Base-by-base conservation (phyloP, 2,888 invertebrate genomes). In the Agrochola circellaris region DNA sequence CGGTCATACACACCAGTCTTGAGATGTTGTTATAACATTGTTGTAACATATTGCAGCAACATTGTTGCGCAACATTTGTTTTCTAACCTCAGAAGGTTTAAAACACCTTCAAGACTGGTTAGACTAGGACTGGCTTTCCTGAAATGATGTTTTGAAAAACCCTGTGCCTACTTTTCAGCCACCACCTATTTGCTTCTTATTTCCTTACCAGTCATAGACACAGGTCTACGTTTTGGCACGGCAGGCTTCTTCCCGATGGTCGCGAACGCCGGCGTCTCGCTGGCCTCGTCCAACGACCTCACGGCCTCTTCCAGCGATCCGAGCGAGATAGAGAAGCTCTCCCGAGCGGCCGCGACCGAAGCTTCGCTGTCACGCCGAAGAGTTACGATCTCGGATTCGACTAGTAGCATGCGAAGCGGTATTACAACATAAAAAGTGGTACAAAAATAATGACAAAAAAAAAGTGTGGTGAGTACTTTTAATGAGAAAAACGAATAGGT, bases 121-220 rank as follows among this genome's bases (percentile, higher is more conserved):
- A 8, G 15, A 34, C 1, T 23, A 1, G 13, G 13, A 23, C 13
- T 54, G 23, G 23, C 23, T 65, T 0, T 45, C 11, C 30, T 17
- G 23, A 6, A 45, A 17, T 23, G 2, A 30, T 5, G 26, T 23
- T 38, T 15, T 20, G 8, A 34, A 23, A 62, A 42, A 20, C 0
- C 23, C 13, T 71, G 30, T 7, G 0, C 23, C 7, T 23, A 23
- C 0, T 2, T 15, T n/a, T 20, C 20, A 23, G 73, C 68, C 70
- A 48, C 54, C 78, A 65, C 72, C 72, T 23, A 54, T 30, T 42
- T 7, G 34, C 8, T 26, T 4, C 8, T 9, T 2, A 23, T 7
- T 45, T 56, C n/a, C 95, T 95, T 92, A 97, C 97, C 97, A 92
- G 97, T 95, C 97, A 97, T 97, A 74, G 97, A 97, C 54, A 97